Base-by-base conservation (phyloP, 1,140 invertebrate species). In the Gonatopus flavifemur region DNA sequence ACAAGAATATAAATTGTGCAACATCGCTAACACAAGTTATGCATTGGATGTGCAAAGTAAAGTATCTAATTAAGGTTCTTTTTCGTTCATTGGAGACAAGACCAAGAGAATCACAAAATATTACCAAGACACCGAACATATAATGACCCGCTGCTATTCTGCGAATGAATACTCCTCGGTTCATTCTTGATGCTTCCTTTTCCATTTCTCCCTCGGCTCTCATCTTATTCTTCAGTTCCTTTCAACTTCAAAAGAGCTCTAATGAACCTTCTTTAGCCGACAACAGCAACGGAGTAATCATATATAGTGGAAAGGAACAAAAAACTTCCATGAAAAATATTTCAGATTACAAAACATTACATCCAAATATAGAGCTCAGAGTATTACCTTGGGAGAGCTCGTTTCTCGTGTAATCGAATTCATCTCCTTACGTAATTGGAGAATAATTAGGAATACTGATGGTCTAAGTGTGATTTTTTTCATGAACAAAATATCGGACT, bases 51-150 rank as follows among this genome's bases (percentile, higher is more conserved):
- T 45, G 48, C 57, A 56, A 61, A 60, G 49, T 56, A 61, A 52
- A 52, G 57, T 56, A 60, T 60, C 58, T 61, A 61, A 62, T 62
- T 62, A 62, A 62, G 55, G 59, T 47, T 10, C 30, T 40, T 19
- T 42, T 33, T 30, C 28, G 44, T 18, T 10, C 19, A 22, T 7
- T 30, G 18, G 30, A 12, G 43, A 37, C 22, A 19, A 30, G 41
- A 16, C n/a, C 32, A 38, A 42, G 44, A 21, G 47, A 61, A 61
- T 62, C 54, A 21, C 49, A 33, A 62, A 62, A 62, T 62, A 61
- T 62, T 57, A 61, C 55, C 9, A 32, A 57, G 43, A 38, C 42
- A 57, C 41, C 59, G 53, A 62, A 60, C 53, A 58, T 38, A 57
- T 60, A 57, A 62, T 45, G 53, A 62, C 47, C 44, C 25, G 37